Base-by-base conservation (phyloP, 2,113 vertebrate genomes). In the Trematocara zebra region DNA sequence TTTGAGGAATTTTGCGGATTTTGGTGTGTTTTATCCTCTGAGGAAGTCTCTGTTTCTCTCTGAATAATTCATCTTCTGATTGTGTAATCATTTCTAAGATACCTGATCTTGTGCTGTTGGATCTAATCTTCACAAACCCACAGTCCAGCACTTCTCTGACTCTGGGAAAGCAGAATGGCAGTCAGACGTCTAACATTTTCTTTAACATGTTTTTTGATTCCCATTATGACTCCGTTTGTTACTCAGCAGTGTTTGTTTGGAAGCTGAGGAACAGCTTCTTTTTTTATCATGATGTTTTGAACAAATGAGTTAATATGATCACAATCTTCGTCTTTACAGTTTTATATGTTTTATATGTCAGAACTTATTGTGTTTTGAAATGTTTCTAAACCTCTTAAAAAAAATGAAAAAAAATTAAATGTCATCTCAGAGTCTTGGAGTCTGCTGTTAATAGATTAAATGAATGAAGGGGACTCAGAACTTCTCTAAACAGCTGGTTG, bases 201-300 rank as follows among this genome's bases (percentile, higher is more conserved):
- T 44, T 44, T 26, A 28, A 28, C 14, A 6, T 5, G 1, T 74
- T 47, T 74, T 74, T 74, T 28, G 23, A 47, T 49, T 47, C 23
- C 9, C 42, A 11, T 23, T 18, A 0, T 74, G 40, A 18, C 40
- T 10, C 23, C 2, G 5, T 17, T 28, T 0, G 8, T 44, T 74
- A 5, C 40, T 74, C 69, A 18, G 42, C 42, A 74, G 42, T 18
- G 42, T 47, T 74, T 6, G 14, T 6, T 15, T 11, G 6, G 67
- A 47, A 42, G 20, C 37, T 26, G 64, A 69, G 12, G 7, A 23
- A 44, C 0, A 47, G 0, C 23, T 59, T 28, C 26, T 28, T 28
- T 28, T 28, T 28, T 23, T 23, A 61, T 61, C 0, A 1, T 37
- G 59, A 64, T n/a, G 10, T 37, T 59, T 59, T 59, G 56, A 59